These are phyloP conservation scores for Pterocles burchelli DNA, from an alignment of 2,113 vertebrate genomes.

Conservation along the genomic window DNA sequence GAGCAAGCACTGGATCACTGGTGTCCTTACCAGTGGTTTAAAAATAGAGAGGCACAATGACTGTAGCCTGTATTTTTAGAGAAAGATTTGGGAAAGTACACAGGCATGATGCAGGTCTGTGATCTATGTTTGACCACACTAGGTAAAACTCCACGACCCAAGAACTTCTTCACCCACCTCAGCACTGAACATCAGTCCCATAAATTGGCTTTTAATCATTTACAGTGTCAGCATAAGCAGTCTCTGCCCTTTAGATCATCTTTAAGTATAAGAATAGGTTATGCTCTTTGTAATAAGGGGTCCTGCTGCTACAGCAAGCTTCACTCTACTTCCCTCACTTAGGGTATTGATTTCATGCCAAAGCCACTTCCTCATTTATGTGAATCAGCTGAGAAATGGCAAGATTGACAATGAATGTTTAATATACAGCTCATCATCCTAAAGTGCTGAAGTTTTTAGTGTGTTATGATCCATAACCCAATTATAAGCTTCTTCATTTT, in stretches of 20 bases:
- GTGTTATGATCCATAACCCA: constrained; percentile 50
- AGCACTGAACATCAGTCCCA: neutral
- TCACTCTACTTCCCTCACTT: neutral
- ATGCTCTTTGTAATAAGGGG: constrained; percentile 33
- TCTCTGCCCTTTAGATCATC: constrained; percentile 57
- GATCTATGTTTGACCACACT: neutral
- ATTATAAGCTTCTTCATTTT: constrained; percentile 8
- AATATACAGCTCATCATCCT: constrained; percentile 24
- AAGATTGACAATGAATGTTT: constrained; percentile 40
- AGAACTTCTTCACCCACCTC: neutral
- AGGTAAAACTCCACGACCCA: neutral
- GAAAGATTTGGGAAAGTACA: neutral
- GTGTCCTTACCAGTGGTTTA: neutral
- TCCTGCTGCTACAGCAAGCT: constrained; percentile 44
- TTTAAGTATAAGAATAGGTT: constrained; percentile 18
- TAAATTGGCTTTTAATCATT: neutral
- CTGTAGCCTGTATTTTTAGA: neutral
- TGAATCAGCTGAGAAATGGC: constrained; percentile 62
- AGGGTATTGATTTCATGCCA: constrained; percentile 74
- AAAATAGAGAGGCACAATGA: neutral
- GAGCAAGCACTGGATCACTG: neutral
- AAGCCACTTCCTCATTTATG: constrained; percentile 14
- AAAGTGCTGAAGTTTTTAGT: neutral
- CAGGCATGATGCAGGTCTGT: fast-evolving
- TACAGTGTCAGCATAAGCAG: neutral